A percentile compares a stretch with the other conserved stretches of the same genome.
These are phyloP conservation scores for Nysson spinosus DNA, from an alignment of 2,888 invertebrate genomes.

Conservation along the genomic window DNA sequence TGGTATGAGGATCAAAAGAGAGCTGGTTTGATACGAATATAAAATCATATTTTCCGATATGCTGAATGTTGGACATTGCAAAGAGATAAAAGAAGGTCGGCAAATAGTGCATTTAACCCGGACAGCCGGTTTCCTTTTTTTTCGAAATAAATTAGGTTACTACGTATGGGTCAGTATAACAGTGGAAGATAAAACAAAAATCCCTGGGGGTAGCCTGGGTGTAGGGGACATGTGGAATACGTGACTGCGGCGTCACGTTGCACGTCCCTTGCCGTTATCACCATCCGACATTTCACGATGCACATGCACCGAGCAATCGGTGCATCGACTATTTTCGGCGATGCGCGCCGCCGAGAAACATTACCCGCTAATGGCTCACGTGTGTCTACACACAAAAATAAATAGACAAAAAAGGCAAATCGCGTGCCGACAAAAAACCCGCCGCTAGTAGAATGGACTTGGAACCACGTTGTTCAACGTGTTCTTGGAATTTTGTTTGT, in stretches of 20 bases:
- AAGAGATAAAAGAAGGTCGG: no score
- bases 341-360: constrained; percentile 22
- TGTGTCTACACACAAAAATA: constrained; percentile 29
- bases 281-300: constrained; percentile 43
- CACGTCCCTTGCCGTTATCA: constrained; percentile 46
- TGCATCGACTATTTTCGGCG: constrained; percentile 56
- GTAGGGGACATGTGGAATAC: constrained; percentile 21
- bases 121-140: not conserved
- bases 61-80: no score
- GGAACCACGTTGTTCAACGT: no score
- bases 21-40: no score
- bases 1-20: no score
- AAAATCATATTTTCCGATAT: no score
- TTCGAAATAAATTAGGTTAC: constrained; percentile 29
- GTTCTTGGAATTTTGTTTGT: no score
- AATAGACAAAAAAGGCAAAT: constrained; percentile 36
- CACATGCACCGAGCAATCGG: constrained; percentile 6
- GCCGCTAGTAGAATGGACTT: constrained; percentile 24
- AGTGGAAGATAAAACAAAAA: constrained; percentile 33
- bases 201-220: constrained; percentile 18
- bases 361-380: constrained; percentile 54
- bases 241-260: constrained; percentile 31
- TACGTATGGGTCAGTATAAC: constrained; percentile 1
- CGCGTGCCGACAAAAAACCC: constrained; percentile 20
- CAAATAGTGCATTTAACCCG: no score